Percentiles rank a stretch among this genome's conserved stretches.
Evolutionary conservation across 2,113 vertebrate species (phyloP).

Genomic region (Malurus melanocephalus): DNA sequence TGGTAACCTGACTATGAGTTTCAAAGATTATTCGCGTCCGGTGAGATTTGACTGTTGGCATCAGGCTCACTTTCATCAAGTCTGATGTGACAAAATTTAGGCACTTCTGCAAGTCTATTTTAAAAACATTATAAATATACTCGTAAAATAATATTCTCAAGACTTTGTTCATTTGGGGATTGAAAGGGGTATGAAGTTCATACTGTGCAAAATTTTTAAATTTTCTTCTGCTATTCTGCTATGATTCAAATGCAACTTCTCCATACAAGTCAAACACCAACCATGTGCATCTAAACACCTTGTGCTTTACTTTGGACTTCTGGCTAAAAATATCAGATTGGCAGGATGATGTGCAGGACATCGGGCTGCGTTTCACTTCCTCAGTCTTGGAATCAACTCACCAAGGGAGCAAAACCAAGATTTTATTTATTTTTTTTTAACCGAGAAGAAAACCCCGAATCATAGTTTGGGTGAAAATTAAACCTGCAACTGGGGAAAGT

Average conservation of each 20-base stretch:
- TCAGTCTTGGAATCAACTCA: conserved; percentile 47
- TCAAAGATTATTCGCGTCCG: conserved; percentile 63
- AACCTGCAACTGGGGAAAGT: conserved; percentile 66
- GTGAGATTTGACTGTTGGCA: conserved; percentile 70
- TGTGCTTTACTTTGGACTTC: conserved; percentile 77
- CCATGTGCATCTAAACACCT: conserved; percentile 68
- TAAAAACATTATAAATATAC: conserved; percentile 84
- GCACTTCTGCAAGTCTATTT: conserved; percentile 86
- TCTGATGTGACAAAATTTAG: conserved; percentile 86
- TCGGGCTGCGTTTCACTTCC: conserved; percentile 61
- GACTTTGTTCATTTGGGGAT: conserved; percentile 75
- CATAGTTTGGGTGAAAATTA: conserved; percentile 45
- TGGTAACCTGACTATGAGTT: conserved; percentile 72
- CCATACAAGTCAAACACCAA: conserved; percentile 71
- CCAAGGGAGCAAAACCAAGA: conserved; percentile 43
- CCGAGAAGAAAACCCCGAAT: conserved; percentile 47
- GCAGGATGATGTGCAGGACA: conserved; percentile 52
- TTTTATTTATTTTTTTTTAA: background rate
- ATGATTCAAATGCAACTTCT: conserved; percentile 72
- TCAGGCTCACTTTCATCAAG: conserved; percentile 74
- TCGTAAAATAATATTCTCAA: conserved; percentile 83
- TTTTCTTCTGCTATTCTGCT: conserved; percentile 72
- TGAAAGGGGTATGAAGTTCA: conserved; percentile 76
- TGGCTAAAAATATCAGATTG: conserved; percentile 62
- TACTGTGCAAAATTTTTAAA: conserved; percentile 79